phyloP scores from a whole-genome alignment of 2,113 vertebrate genomes.

The Atrichornis clamosus region DNA sequence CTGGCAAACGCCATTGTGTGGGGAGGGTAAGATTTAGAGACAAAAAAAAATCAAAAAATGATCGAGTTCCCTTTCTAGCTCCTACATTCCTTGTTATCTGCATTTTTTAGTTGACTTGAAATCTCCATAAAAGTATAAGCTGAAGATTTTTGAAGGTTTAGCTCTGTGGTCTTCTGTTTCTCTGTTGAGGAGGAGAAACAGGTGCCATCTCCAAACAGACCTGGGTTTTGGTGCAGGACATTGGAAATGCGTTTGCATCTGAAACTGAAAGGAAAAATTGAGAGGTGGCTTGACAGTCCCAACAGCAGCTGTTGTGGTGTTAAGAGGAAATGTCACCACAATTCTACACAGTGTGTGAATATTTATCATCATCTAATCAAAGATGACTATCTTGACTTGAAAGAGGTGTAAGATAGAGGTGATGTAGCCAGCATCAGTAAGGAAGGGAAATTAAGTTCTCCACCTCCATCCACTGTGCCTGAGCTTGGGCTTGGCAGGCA shows the following conservation, averaged over 20 bases:
- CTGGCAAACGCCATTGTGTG: not conserved
- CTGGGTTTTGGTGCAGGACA: not conserved
- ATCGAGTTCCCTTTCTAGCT: not conserved
- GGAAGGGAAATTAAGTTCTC: constrained; percentile 1
- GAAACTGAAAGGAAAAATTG: not conserved
- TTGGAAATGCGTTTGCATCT: not conserved
- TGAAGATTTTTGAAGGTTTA: not conserved
- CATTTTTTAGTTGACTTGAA: constrained; percentile 24
- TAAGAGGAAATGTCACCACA: not conserved
- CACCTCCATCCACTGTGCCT: not conserved
- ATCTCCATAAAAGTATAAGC: not conserved
- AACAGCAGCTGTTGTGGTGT: constrained; percentile 5
- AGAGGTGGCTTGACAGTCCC: constrained; percentile 13
- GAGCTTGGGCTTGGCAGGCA: not conserved
- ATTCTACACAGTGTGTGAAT: not conserved
- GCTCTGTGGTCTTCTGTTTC: not conserved
- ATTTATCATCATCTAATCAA: not conserved
- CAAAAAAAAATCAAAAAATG: not conserved
- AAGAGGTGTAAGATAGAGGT: not conserved
- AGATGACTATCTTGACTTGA: constrained; percentile 12
- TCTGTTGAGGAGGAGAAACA: not conserved
- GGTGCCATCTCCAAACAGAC: not conserved
- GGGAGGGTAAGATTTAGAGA: not conserved
- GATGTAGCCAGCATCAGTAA: not conserved
- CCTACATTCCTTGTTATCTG: constrained; percentile 1